These are phyloP conservation scores for Linurgus olivaceus DNA, from an alignment of 2,797 vertebrate species.

Conservation along the genomic window DNA sequence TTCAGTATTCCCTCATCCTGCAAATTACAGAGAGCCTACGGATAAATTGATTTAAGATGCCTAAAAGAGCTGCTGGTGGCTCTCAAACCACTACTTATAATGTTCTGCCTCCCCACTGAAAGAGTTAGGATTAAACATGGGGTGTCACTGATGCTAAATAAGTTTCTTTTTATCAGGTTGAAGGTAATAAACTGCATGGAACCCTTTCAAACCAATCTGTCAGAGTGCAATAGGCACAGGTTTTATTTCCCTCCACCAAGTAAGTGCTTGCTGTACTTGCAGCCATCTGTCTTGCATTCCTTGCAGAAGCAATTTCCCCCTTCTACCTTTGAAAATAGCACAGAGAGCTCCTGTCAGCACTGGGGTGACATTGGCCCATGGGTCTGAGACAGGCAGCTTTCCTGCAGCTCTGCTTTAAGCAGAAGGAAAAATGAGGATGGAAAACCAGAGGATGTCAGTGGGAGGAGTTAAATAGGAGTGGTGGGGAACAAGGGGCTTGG, in stretches of 20 bases:
- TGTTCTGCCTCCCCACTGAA: neutral
- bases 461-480: neutral
- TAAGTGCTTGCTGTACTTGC: neutral
- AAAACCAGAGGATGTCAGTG: neutral
- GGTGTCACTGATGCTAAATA: neutral
- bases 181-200: neutral
- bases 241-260: conserved; percentile 23
- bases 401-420: neutral
- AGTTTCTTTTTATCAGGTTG: neutral
- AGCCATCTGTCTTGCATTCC: conserved; percentile 1
- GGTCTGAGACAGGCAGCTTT: neutral
- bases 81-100: neutral
- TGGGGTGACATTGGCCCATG: neutral
- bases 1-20: neutral
- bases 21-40: neutral
- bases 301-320: conserved; percentile 10
- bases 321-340: neutral
- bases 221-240: conserved; percentile 6
- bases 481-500: neutral
- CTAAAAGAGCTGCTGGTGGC: neutral
- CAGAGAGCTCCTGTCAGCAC: neutral
- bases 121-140: neutral
- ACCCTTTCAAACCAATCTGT: conserved; percentile 29
- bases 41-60: neutral
- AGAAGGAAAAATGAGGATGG: neutral